Conservation (phyloP, 2,797 vertebrate species). For the Phrynocephalus vlangalii region DNA sequence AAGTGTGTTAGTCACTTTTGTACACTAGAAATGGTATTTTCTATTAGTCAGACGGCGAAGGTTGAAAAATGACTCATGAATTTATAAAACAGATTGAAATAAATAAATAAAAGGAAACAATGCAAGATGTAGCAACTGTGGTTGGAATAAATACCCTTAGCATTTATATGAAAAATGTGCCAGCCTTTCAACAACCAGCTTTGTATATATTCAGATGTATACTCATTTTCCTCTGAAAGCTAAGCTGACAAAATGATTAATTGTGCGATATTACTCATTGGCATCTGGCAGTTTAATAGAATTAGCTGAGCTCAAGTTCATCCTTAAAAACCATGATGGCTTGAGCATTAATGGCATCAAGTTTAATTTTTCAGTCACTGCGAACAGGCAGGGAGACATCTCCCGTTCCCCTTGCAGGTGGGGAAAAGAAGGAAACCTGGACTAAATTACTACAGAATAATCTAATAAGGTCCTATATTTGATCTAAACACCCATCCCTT, state of each 20-base stretch:
- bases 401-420: neutral
- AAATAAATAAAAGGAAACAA: neutral
- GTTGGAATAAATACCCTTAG: slow-evolving; percentile 25
- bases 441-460: slow-evolving; percentile 34
- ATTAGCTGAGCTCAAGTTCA: slow-evolving; percentile 80
- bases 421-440: slow-evolving; percentile 35
- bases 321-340: slow-evolving; percentile 78
- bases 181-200: slow-evolving; percentile 71
- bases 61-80: neutral
- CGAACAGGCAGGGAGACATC: slow-evolving; percentile 69
- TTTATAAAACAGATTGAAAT: neutral
- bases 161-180: slow-evolving; percentile 67
- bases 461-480: slow-evolving; percentile 4
- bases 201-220: slow-evolving; percentile 81
- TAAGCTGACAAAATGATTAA: slow-evolving; percentile 83
- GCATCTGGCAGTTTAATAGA: slow-evolving; percentile 78
- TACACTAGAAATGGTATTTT: neutral
- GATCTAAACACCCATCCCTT: too few relatives aligned
- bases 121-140: slow-evolving; percentile 49
- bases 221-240: slow-evolving; percentile 78
- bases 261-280: slow-evolving; percentile 79
- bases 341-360: slow-evolving; percentile 77
- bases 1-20: neutral
- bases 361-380: slow-evolving; percentile 73
- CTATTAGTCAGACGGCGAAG: neutral